A percentile compares a stretch with the other conserved stretches of the same genome.
These are phyloP conservation scores for Pempheris klunzingeri DNA, from an alignment of 2,797 vertebrate species.

Conservation along the genomic window DNA sequence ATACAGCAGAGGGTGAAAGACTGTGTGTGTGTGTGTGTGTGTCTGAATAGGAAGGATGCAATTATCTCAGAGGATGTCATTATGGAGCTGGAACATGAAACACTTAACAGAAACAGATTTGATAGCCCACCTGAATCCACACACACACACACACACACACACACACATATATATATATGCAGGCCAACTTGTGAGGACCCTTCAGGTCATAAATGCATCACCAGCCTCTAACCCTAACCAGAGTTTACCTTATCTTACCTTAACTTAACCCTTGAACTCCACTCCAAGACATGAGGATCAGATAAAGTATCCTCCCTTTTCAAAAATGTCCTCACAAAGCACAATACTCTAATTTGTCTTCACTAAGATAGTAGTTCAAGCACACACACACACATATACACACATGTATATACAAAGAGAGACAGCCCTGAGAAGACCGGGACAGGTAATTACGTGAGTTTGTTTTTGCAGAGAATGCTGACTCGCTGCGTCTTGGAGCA, in stretches of 20 bases:
- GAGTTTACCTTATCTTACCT: no score
- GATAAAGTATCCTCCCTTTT: neutral
- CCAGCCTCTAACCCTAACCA: neutral
- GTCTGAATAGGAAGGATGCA: slow-evolving; percentile 31
- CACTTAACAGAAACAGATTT: neutral
- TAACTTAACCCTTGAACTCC: neutral
- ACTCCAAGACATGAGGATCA: neutral
- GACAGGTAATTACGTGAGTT: slow-evolving; percentile 56
- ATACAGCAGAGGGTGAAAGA: neutral
- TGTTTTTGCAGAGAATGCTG: slow-evolving; percentile 48
- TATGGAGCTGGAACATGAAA: slow-evolving; percentile 18
- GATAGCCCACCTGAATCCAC: slow-evolving; percentile 3
- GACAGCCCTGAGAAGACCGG: neutral
- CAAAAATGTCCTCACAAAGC: neutral
- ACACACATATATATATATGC: no score
- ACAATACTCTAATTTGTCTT: neutral
- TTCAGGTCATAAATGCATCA: no score
- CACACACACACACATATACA: neutral
- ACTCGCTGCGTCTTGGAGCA: slow-evolving; percentile 16
- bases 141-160: slow-evolving; percentile 18
- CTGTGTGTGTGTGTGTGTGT: slow-evolving; percentile 2
- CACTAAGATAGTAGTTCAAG: neutral
- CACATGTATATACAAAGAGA: neutral
- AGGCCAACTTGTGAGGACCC: slow-evolving; percentile 15
- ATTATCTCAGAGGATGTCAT: slow-evolving; percentile 43